Base-by-base conservation (phyloP, 1,140 invertebrate species). In the Hyphantria cunea region DNA sequence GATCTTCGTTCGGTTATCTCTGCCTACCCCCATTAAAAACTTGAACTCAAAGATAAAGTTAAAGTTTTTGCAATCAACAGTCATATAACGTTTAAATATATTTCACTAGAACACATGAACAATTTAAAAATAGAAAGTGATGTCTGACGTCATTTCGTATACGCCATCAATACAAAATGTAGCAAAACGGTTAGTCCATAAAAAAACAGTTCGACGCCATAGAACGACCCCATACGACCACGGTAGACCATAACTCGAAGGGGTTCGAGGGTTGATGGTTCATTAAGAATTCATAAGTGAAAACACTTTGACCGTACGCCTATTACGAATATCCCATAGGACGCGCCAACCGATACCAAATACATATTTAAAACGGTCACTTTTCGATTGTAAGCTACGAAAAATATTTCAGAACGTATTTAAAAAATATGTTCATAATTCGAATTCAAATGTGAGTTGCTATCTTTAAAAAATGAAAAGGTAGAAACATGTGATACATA, bases 221-320 rank as follows among this genome's bases (percentile, higher is more conserved):
- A 17, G 59, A 59, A 10, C 42, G 42, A 44, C 34, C 55, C 50
- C 17, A 25, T 25, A 5, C 5, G 17, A 25, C 17, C 17, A 25
- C 17, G 17, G 5, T 32, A 39, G 52, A 62, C 55, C 68, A 66
- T 70, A 72, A 78, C 49, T 76, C 64, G 76, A 79, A 81, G 47
- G 56, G 56, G 48, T 44, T 47, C 12, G 34, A 32, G 81, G 81
- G 81, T 84, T 80, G 70, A 77, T 80, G 74, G 56, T 59, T 68
- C 66, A 81, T 86, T 83, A 86, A 73, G 65, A 65, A 86, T 86
- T 86, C 81, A 86, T 84, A 74, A 75, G 65, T 61, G 55, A 72
- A 79, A 80, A 80, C 74, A 79, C 80, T 82, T 74, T 62, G 60
- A 55, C 64, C 65, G 73, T 59, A 31, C 59, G 63, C 69, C 71